These are phyloP conservation scores for Drosophila recens DNA, from an alignment of 2,888 invertebrate genomes.

Conservation along the genomic window DNA sequence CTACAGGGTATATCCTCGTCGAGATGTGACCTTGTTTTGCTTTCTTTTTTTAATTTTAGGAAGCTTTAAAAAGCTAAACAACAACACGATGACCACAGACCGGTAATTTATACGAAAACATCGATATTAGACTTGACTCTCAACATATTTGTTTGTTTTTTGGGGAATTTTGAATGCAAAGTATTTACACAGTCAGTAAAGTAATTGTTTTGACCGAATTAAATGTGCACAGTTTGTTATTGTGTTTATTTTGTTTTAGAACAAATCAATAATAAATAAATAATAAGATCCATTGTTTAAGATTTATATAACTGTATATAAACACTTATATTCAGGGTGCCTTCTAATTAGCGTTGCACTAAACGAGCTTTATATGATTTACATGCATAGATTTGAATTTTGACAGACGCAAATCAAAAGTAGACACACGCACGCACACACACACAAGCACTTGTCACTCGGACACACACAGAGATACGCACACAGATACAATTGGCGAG, in stretches of 20 bases:
- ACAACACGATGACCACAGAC: conserved; percentile 62
- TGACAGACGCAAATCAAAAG: conserved; percentile 14
- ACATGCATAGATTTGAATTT: conserved; percentile 10
- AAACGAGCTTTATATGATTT: conserved; percentile 18
- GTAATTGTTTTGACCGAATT: neutral
- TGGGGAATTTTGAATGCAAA: neutral
- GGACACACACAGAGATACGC: conserved; percentile 10
- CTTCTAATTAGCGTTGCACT: conserved; percentile 40
- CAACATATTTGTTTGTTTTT: conserved; percentile 4
- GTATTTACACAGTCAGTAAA: neutral
- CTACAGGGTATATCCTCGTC: conserved; percentile 21
- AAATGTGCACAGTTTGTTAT: neutral
- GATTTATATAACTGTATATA: neutral
- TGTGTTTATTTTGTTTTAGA: no score
- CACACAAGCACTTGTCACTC: conserved; percentile 17
- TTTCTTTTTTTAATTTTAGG: conserved; percentile 22
- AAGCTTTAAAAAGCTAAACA: conserved; percentile 18
- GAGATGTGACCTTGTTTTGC: conserved; percentile 9
- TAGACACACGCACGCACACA: conserved; percentile 12
- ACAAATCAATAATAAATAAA: no score
- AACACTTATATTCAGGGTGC: conserved; percentile 13
- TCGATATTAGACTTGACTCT: conserved; percentile 16
- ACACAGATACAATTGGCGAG: conserved; percentile 5
- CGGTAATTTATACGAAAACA: conserved; percentile 65
- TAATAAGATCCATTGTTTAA: neutral